phyloP scores from a whole-genome alignment of 2,888 invertebrate species.

The Mesoligia furuncula region DNA sequence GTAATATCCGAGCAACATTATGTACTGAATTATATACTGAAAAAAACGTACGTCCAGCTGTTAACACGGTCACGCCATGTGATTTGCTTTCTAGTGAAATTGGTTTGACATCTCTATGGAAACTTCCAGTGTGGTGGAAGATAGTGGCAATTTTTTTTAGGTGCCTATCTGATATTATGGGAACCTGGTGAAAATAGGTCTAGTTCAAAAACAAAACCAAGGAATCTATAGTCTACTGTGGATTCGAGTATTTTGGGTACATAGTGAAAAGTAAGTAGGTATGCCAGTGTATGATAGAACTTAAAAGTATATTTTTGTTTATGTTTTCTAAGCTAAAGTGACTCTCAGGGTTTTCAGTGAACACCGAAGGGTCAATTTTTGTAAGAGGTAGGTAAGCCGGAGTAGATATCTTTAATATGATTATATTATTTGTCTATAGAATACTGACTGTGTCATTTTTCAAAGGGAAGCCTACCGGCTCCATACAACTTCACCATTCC shows the following conservation, averaged over 20 bases:
- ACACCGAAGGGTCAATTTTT: too few relatives aligned
- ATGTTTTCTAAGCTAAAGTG: not conserved
- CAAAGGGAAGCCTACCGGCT: too few relatives aligned
- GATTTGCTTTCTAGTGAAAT: constrained; percentile 50
- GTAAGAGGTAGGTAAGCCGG: too few relatives aligned
- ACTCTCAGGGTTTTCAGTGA: not conserved
- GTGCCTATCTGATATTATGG: not conserved
- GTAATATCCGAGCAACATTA: constrained; percentile 61
- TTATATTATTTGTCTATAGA: too few relatives aligned
- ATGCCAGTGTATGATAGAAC: not conserved
- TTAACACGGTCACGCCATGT: constrained; percentile 66
- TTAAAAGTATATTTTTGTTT: not conserved
- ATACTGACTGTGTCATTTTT: too few relatives aligned
- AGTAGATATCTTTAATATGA: too few relatives aligned
- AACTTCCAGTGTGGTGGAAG: constrained; percentile 13
- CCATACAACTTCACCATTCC: too few relatives aligned
- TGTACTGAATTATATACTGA: constrained; percentile 55
- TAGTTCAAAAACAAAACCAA: not conserved
- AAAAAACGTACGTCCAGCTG: constrained; percentile 31
- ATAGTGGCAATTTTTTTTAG: not conserved
- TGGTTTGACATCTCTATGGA: constrained; percentile 33
- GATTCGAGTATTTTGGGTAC: not conserved
- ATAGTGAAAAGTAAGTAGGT: not conserved
- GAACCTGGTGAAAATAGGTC: not conserved
- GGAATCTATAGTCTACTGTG: not conserved